Percentiles rank a stretch among this genome's conserved stretches.
These are phyloP conservation scores for Chloroclysta siterata DNA, from an alignment of 2,888 invertebrate species.

Conservation along the genomic window DNA sequence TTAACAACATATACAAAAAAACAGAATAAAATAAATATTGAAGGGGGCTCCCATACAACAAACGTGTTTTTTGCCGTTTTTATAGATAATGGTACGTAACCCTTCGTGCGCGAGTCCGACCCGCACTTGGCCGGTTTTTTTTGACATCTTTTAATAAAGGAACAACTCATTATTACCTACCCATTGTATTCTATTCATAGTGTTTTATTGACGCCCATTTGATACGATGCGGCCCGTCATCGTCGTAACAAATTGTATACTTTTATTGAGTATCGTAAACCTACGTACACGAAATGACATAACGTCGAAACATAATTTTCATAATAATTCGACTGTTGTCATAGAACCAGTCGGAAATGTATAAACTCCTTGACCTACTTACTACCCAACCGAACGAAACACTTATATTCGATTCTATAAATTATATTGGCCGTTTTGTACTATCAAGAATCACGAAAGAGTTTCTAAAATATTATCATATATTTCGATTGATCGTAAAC, in stretches of 20 bases:
- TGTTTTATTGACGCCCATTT: conserved; percentile 1
- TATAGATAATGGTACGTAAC: too few species aligned
- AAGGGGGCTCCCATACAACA: too few species aligned
- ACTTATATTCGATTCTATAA: not conserved
- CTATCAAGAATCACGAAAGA: conserved; percentile 2
- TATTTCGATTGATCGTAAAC: too few species aligned
- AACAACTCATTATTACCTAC: not conserved
- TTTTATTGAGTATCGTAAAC: conserved; percentile 7
- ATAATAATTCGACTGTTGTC: conserved; percentile 35
- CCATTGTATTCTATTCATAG: not conserved
- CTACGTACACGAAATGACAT: conserved; percentile 10
- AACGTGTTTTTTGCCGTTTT: too few species aligned
- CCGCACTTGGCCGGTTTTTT: too few species aligned
- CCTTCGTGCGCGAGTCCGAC: too few species aligned
- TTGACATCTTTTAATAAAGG: not conserved
- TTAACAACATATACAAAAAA: too few species aligned
- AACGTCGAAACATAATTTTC: conserved; percentile 24
- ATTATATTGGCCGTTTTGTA: conserved; percentile 1
- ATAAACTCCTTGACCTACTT: conserved; percentile 41
- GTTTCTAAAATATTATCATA: not conserved
- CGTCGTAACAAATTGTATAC: conserved; percentile 1
- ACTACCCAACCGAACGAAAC: conserved; percentile 27
- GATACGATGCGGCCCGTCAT: not conserved
- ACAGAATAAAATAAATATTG: too few species aligned
- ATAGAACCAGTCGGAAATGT: conserved; percentile 31